Base-by-base conservation (phyloP, 2,113 vertebrate species). In the Corythornis vintsioides region DNA sequence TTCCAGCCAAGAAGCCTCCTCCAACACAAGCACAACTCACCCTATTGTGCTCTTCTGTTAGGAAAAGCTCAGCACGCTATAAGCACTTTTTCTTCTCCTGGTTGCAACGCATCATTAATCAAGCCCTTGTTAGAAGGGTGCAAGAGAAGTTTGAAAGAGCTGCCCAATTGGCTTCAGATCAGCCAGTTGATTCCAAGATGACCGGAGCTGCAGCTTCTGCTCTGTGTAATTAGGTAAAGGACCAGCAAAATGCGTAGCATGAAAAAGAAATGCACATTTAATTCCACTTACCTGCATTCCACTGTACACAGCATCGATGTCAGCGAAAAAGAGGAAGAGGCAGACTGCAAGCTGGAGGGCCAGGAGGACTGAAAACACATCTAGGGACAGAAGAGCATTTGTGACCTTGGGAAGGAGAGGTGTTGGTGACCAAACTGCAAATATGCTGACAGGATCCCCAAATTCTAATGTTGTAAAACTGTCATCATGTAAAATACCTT, bases 291-390 rank as follows among this genome's bases (percentile, higher is more conserved):
- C 97, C 95, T 97, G 94, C 96, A 97, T 96, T 33, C 61, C 65
- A 10, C 1, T 67, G 85, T 97, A 96, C 48, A 97, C 57, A 9
- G 47, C 86, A 65, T 89, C 75, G 21, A 93, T 60, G 81, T 97
- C 95, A 6, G 95, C 77, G 7, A 98, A 97, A 35, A 97, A 56
- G 77, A 98, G 86, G 90, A 98, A 98, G 67, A 98, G 66, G 28
- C 89, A 97, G 13, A 95, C 13, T 38, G 91, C 85, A 33, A 96
- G 90, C 71, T 97, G 97, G 86, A 96, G 67, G 24, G 91, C 48
- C 83, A 98, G 89, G 56, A 98, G 57, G 50, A 93, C 70, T 56
- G 96, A 97, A 95, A 98, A 98, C 47, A 94, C 42, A 87, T 97
- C 97, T 98, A 80, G 65, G 53, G 79, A 89, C 83, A 95, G 53